Evolutionary conservation across 64 coral and sea anemone species (phyloP).

Genomic region (Pachyseris speciosa): DNA sequence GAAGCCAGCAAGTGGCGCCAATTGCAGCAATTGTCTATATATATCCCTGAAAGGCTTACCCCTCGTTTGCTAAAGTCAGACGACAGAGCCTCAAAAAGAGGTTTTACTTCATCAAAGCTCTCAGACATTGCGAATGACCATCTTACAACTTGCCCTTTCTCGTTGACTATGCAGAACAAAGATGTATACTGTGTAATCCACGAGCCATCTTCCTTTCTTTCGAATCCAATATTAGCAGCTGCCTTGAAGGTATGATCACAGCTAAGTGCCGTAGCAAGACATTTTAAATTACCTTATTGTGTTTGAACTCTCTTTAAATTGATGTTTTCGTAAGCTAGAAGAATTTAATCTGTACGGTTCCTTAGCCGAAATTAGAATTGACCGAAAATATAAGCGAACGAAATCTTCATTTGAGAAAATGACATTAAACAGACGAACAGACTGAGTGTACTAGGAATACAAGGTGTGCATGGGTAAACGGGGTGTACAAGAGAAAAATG

Average conservation of each 20-base stretch:
- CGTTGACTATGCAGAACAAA: slow-evolving; percentile 23
- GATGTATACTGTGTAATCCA: slow-evolving; percentile 24
- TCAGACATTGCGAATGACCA: neutral
- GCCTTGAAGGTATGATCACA: slow-evolving; percentile 46
- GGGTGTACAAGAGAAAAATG: too few species aligned
- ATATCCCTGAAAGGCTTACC: neutral
- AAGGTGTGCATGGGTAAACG: too few species aligned
- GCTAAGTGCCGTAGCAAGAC: too few species aligned
- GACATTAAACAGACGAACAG: too few species aligned
- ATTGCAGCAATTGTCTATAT: slow-evolving; percentile 22
- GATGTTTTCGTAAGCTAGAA: too few species aligned
- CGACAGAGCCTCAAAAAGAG: neutral
- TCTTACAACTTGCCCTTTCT: slow-evolving; percentile 14
- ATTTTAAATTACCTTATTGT: too few species aligned
- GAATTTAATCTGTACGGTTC: too few species aligned
- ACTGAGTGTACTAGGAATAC: too few species aligned
- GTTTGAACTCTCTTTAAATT: too few species aligned
- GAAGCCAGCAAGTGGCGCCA: neutral
- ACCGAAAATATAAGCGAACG: too few species aligned
- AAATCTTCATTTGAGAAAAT: too few species aligned
- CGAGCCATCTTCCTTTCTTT: neutral
- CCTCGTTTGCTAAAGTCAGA: neutral
- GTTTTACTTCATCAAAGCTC: neutral
- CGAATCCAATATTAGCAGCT: slow-evolving; percentile 20
- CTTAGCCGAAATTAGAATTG: too few species aligned